Conservation (phyloP, 1,140 invertebrate genomes). For the Bradynema listronoti region DNA sequence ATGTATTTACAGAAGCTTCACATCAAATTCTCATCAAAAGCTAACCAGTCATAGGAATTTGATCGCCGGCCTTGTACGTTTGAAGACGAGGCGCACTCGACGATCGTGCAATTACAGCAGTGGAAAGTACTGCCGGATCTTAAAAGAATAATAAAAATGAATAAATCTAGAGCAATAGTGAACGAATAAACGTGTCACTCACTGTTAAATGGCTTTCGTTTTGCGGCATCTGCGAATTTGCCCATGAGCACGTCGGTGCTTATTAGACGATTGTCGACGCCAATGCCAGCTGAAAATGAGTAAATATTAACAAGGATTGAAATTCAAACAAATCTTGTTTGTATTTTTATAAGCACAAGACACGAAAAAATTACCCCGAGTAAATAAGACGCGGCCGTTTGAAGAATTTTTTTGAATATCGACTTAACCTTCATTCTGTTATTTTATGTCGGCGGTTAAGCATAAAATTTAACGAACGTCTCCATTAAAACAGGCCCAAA, state of each 20-base stretch:
- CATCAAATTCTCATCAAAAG: no score
- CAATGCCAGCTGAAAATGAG: conserved; percentile 28
- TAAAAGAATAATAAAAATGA: conserved; percentile 3
- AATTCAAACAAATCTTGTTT: no score
- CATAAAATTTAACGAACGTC: no score
- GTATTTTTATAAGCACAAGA: no score
- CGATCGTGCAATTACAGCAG: conserved; percentile 53
- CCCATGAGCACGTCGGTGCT: conserved; percentile 53
- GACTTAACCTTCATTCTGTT: no score
- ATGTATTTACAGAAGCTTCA: no score
- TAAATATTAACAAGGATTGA: background rate
- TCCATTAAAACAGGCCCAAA: no score
- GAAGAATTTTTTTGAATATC: no score
- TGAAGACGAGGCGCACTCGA: conserved; percentile 54
- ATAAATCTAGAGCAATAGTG: conserved; percentile 1
- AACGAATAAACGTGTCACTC: conserved; percentile 24
- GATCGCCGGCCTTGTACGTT: conserved; percentile 53
- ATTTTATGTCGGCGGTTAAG: no score
- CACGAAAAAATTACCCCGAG: no score
- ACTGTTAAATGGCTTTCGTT: conserved; percentile 34
- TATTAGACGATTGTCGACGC: conserved; percentile 52
- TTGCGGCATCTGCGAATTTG: conserved; percentile 36
- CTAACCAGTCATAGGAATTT: conserved; percentile 41
- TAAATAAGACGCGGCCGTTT: no score
- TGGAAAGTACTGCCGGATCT: conserved; percentile 52